Conservation (phyloP, 2,113 vertebrate species). For the Phaethon lepturus region DNA sequence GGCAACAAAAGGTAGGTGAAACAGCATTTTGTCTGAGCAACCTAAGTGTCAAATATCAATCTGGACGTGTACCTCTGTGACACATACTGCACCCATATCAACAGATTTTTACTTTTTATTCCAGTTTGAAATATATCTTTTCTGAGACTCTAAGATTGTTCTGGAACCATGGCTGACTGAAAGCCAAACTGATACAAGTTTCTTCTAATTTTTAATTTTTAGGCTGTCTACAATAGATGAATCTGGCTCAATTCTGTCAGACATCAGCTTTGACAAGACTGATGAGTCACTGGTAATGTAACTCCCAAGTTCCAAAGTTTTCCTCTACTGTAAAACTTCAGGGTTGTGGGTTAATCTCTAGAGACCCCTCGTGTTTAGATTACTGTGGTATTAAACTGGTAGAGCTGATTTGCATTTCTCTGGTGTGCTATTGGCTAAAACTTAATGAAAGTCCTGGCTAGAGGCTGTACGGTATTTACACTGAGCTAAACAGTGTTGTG, state of each 20-base stretch:
- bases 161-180: not conserved
- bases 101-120: not conserved
- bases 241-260: constrained; percentile 94
- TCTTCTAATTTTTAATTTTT: not conserved
- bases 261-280: constrained; percentile 98
- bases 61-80: not conserved
- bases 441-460: not conserved
- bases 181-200: not conserved
- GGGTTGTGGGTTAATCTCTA: not conserved
- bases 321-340: not conserved
- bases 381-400: not conserved
- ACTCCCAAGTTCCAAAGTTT: not conserved
- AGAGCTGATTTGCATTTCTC: not conserved
- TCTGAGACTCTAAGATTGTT: not conserved
- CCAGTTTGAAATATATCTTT: not conserved
- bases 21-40: not conserved
- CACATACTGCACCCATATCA: rapidly evolving
- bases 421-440: not conserved
- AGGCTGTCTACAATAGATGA: constrained; percentile 96
- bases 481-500: not conserved
- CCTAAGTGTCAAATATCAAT: not conserved
- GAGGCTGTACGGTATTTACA: not conserved
- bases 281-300: constrained; percentile 93
- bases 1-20: constrained; percentile 87
- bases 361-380: not conserved